Conservation (phyloP, 2,113 vertebrate genomes). For the Xenotilapia caudafasciata region DNA sequence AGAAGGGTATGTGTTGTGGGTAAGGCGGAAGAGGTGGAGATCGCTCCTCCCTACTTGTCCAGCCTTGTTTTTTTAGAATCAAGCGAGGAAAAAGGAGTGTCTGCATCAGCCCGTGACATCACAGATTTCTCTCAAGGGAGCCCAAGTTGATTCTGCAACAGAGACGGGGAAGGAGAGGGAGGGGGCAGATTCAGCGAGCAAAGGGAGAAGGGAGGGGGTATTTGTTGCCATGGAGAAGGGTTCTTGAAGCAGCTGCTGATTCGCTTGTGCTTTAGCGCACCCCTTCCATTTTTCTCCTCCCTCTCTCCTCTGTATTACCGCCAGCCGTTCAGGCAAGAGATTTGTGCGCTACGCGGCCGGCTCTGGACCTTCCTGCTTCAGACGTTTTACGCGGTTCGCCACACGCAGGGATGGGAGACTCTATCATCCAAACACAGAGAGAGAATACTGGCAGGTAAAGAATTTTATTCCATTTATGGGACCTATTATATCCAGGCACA, state of each 20-base stretch:
- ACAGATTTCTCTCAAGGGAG: conserved; percentile 80
- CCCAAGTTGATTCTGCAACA: conserved; percentile 76
- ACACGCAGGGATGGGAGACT: conserved; percentile 88
- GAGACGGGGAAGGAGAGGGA: not conserved
- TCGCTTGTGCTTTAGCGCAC: conserved; percentile 76
- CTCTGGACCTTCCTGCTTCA: conserved; percentile 95
- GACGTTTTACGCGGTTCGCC: conserved; percentile 92
- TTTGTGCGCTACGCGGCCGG: conserved; percentile 83
- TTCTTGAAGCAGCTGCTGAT: conserved; percentile 95
- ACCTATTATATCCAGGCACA: not conserved
- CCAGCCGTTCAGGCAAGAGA: conserved; percentile 86
- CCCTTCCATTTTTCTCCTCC: conserved; percentile 47
- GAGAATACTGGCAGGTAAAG: conserved; percentile 84
- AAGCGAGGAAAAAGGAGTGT: conserved; percentile 19
- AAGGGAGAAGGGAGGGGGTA: conserved; percentile 74
- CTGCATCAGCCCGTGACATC: conserved; percentile 80
- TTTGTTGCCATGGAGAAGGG: conserved; percentile 95
- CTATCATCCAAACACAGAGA: conserved; percentile 80
- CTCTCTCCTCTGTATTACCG: conserved; percentile 13
- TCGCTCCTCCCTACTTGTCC: conserved; percentile 15
- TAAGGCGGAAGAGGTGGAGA: not conserved
- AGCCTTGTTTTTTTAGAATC: conserved; percentile 11
- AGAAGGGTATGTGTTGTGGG: not conserved
- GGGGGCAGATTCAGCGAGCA: conserved; percentile 43
- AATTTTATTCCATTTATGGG: not conserved